A percentile compares a stretch with the other conserved stretches of the same genome.
Conservation (phyloP, 2,797 vertebrate species). For the Tenualosa ilisha region DNA sequence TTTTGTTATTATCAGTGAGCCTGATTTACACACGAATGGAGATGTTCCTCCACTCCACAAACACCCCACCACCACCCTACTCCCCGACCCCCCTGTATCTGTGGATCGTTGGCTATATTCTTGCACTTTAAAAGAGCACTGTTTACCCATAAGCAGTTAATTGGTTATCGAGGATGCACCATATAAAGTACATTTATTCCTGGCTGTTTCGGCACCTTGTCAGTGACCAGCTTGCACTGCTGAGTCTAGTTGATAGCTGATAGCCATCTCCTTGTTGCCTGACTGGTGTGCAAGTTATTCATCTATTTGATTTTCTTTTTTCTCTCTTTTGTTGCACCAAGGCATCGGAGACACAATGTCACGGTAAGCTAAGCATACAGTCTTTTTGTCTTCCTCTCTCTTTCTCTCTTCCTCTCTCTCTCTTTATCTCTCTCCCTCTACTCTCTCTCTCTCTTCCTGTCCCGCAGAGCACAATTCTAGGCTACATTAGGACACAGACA, state of each 20-base stretch:
- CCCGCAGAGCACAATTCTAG: constrained; percentile 13
- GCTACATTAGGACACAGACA: constrained; percentile 22
- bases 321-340: not conserved
- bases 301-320: constrained; percentile 5
- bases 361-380: constrained; percentile 7
- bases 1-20: not conserved
- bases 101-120: not conserved
- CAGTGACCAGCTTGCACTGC: not conserved
- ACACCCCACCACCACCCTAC: not conserved
- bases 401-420: not conserved
- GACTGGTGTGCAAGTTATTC: constrained; percentile 17
- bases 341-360: constrained; percentile 10
- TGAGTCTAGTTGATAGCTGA: not conserved
- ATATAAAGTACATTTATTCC: constrained; percentile 6
- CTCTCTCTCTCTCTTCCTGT: not conserved
- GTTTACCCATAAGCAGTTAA: not conserved
- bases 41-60: not conserved
- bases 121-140: not conserved
- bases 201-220: not conserved
- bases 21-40: constrained; percentile 4
- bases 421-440: not conserved
- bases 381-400: not conserved
- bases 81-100: not conserved
- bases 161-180: not conserved
- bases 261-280: constrained; percentile 11